phyloP scores from a whole-genome alignment of 2,797 vertebrate genomes.

The Smutsia temminckii region DNA sequence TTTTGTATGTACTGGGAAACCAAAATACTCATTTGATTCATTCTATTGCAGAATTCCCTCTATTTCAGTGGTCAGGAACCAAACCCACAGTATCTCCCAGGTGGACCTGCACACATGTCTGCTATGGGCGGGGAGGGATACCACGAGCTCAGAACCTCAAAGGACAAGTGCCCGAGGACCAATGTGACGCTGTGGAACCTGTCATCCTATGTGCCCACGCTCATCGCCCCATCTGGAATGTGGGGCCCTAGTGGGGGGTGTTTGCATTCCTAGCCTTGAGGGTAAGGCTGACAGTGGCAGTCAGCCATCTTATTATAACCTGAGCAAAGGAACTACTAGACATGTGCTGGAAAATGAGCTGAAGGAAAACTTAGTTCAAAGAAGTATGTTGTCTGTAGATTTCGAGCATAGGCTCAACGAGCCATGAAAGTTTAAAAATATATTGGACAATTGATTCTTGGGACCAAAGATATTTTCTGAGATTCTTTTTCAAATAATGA shows the following conservation, averaged over 20 bases:
- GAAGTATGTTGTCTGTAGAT: not conserved
- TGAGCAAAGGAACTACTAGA: not conserved
- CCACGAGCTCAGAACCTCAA: not conserved
- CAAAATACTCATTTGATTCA: too few relatives aligned
- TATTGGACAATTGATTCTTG: not conserved
- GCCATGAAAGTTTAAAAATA: not conserved
- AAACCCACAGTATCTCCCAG: too few relatives aligned
- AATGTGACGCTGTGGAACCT: too few relatives aligned
- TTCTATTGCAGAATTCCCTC: too few relatives aligned
- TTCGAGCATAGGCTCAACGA: not conserved
- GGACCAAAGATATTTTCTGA: not conserved
- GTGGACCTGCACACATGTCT: not conserved
- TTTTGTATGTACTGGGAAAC: too few relatives aligned
- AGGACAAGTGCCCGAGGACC: not conserved
- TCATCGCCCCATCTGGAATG: not conserved
- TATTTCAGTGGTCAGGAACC: too few relatives aligned
- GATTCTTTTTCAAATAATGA: not conserved
- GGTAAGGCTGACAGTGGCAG: not conserved
- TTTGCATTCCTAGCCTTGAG: not conserved
- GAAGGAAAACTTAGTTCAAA: not conserved
- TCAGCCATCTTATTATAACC: not conserved
- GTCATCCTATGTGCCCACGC: not conserved
- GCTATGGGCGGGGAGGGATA: not conserved
- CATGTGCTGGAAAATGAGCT: not conserved
- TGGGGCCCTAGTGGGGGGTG: accelerated